A percentile compares a stretch with the other conserved stretches of the same genome.
phyloP scores from a whole-genome alignment of 2,888 invertebrate species.

The Copidosoma aretas region DNA sequence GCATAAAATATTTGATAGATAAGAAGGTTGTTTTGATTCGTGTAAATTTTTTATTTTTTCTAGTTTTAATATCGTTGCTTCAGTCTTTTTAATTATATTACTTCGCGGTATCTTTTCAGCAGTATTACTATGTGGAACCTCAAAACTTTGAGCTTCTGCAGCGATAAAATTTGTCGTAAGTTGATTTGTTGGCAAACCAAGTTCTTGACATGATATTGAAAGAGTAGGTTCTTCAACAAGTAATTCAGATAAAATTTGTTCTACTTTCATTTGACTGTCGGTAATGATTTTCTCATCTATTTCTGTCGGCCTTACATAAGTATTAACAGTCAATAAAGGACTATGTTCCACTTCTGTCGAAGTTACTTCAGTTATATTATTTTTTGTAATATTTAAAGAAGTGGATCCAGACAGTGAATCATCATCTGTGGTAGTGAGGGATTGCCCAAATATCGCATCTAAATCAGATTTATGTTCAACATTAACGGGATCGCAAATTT shows the following conservation, averaged over 20 bases:
- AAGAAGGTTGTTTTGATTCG: constrained; percentile 65
- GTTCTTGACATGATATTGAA: constrained; percentile 17
- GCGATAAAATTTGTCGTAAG: constrained; percentile 44
- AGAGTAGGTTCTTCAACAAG: too few species aligned
- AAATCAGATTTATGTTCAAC: constrained; percentile 41
- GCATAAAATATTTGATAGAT: constrained; percentile 70
- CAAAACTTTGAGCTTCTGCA: constrained; percentile 49
- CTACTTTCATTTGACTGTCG: too few species aligned
- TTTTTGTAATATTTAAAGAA: constrained; percentile 51
- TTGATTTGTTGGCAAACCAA: background rate
- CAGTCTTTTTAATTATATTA: constrained; percentile 64
- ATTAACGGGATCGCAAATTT: constrained; percentile 24
- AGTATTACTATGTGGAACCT: constrained; percentile 19
- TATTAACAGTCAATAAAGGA: background rate
- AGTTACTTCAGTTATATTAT: constrained; percentile 12
- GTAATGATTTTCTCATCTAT: too few species aligned
- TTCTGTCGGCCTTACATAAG: too few species aligned
- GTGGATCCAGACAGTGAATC: constrained; percentile 42
- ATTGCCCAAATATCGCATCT: constrained; percentile 46
- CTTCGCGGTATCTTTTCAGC: constrained; percentile 46
- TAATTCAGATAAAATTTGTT: background rate
- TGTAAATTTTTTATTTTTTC: constrained; percentile 67
- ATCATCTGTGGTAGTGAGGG: constrained; percentile 37
- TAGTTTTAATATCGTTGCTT: constrained; percentile 65
- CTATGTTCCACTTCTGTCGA: constrained; percentile 24